Conservation (phyloP, 2,888 invertebrate species). For the Amblyjoppa fuscipennis region DNA sequence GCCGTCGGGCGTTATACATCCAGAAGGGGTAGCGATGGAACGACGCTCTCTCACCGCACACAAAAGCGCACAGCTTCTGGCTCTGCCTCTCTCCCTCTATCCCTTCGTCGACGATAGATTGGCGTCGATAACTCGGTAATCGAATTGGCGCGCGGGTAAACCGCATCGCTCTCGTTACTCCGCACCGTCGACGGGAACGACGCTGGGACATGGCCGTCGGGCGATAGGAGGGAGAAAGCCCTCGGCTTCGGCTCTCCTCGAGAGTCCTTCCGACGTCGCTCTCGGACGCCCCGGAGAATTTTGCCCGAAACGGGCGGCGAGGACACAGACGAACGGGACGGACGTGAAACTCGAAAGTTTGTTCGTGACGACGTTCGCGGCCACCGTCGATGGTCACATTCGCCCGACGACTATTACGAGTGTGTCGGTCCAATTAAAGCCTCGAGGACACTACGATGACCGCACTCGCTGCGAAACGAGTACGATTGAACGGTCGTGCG, state of each 20-base stretch:
- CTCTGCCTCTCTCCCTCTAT: conserved; percentile 26
- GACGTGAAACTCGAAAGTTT: conserved; percentile 21
- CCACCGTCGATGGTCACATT: conserved; percentile 2
- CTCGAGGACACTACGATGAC: background rate
- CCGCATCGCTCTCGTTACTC: conserved; percentile 44
- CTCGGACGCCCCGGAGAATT: background rate
- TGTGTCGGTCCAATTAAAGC: conserved; percentile 15
- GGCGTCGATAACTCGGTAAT: conserved; percentile 68
- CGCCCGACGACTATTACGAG: conserved; percentile 3
- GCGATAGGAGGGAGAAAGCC: conserved; percentile 1
- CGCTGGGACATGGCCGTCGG: background rate
- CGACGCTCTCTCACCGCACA: conserved; percentile 44
- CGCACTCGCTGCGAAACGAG: background rate
- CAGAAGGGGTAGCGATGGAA: conserved; percentile 16
- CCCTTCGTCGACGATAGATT: conserved; percentile 56
- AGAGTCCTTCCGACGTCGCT: background rate
- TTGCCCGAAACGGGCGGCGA: conserved; percentile 32
- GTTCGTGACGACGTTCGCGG: conserved; percentile 1
- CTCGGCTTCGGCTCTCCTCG: conserved; percentile 16
- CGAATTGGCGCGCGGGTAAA: conserved; percentile 64
- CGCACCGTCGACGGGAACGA: conserved; percentile 11
- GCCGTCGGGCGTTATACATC: background rate
- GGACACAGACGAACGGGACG: background rate
- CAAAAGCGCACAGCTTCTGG: conserved; percentile 41
- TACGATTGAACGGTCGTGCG: background rate